These are phyloP conservation scores for Trinorchestia longiramus DNA, from an alignment of 1,140 invertebrate genomes.

Conservation along the genomic window DNA sequence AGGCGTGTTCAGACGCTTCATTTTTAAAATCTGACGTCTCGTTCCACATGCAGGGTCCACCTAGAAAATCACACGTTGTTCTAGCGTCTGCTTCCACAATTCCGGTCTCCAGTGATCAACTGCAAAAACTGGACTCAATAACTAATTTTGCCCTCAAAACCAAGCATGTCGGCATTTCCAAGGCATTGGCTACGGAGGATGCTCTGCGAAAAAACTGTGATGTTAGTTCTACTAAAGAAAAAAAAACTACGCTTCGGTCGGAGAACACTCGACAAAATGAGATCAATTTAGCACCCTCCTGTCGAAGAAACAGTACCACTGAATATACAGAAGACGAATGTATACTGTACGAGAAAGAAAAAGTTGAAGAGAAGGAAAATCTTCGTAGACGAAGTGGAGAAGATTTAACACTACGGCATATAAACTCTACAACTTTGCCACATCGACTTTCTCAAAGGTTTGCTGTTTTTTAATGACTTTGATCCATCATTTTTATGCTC, in stretches of 20 bases:
- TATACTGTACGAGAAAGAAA: background rate
- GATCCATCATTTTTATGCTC: background rate
- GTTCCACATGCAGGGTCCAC: constrained; percentile 15
- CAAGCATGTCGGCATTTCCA: background rate
- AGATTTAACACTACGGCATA: background rate
- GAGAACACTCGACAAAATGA: background rate
- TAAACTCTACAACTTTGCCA: background rate
- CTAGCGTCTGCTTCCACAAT: constrained; percentile 29
- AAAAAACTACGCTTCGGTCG: background rate
- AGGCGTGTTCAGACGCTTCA: constrained; percentile 15
- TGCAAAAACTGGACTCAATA: constrained; percentile 19
- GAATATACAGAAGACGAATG: background rate
- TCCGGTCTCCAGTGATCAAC: background rate
- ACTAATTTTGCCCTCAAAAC: background rate
- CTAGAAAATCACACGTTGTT: constrained; percentile 20
- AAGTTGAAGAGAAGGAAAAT: background rate
- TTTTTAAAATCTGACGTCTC: constrained; percentile 43
- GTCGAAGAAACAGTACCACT: background rate
- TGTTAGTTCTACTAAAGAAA: background rate
- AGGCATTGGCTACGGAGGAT: background rate
- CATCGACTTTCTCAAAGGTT: background rate
- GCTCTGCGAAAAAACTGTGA: background rate
- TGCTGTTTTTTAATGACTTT: background rate
- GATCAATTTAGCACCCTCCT: background rate
- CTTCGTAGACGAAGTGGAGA: background rate